A percentile compares a stretch with the other conserved stretches of the same genome.
phyloP scores from a whole-genome alignment of 2,888 invertebrate genomes.

The Molorchus minor region DNA sequence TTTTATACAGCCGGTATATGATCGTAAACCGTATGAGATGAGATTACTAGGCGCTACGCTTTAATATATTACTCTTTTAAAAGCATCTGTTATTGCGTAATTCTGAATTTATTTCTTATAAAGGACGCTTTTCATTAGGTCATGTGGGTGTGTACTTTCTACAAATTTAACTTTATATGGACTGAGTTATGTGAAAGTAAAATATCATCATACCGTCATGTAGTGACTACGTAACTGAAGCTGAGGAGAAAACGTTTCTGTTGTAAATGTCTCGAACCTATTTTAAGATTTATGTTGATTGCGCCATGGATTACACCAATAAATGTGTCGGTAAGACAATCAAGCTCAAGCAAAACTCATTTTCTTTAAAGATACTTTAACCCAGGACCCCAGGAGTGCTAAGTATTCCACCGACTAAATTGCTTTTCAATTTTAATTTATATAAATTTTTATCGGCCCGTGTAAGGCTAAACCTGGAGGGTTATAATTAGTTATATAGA shows the following conservation, averaged over 20 bases:
- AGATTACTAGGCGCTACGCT: too few species aligned
- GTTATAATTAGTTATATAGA: too few species aligned
- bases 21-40: too few species aligned
- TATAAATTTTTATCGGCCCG: too few species aligned
- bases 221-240: not conserved
- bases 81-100: slow-evolving; percentile 33
- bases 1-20: too few species aligned
- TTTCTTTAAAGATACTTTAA: too few species aligned
- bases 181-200: slow-evolving; percentile 38
- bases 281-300: not conserved
- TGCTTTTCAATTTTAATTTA: too few species aligned
- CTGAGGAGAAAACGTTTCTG: slow-evolving; percentile 7
- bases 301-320: not conserved
- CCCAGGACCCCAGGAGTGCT: too few species aligned
- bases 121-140: slow-evolving; percentile 19
- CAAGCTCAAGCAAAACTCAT: not conserved
- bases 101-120: slow-evolving; percentile 26
- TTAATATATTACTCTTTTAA: slow-evolving; percentile 26
- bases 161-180: slow-evolving; percentile 35
- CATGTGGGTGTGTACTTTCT: slow-evolving; percentile 38
- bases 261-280: slow-evolving; percentile 6
- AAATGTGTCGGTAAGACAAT: not conserved
- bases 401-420: too few species aligned
- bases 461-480: too few species aligned
- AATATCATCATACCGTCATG: slow-evolving; percentile 32